These are phyloP conservation scores for Chrysochloris asiatica DNA, from an alignment of 2,113 vertebrate genomes.

Conservation along the genomic window DNA sequence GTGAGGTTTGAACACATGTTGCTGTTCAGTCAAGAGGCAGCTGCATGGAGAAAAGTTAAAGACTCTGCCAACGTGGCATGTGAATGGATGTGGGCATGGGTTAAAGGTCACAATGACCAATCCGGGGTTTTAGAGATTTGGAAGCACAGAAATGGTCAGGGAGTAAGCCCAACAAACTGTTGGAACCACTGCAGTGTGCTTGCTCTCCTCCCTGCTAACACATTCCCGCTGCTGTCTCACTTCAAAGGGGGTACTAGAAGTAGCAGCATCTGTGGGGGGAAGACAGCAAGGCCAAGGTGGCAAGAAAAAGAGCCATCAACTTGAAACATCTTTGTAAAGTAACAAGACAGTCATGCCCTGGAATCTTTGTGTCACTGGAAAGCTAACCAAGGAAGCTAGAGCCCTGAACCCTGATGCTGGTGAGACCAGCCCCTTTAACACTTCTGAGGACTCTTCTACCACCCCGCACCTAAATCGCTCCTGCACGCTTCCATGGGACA, in stretches of 20 bases:
- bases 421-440: background rate
- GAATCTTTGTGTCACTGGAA: background rate
- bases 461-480: background rate
- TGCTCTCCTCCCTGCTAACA: background rate
- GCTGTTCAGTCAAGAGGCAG: background rate
- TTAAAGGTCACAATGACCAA: background rate
- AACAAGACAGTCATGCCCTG: background rate
- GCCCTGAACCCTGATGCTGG: background rate
- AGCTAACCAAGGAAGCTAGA: background rate
- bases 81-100: background rate
- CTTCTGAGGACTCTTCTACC: background rate
- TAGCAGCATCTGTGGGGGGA: slow-evolving; percentile 39
- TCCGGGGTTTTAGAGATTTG: slow-evolving; percentile 5
- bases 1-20: too few species aligned
- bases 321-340: slow-evolving; percentile 45
- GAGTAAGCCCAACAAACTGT: slow-evolving; percentile 55
- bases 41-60: background rate
- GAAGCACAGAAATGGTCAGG: slow-evolving; percentile 52
- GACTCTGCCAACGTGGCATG: background rate
- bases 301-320: background rate
- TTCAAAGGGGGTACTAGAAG: slow-evolving; percentile 62
- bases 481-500: background rate
- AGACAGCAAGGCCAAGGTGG: slow-evolving; percentile 48
- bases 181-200: background rate
- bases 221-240: slow-evolving; percentile 38